Conservation (phyloP, 2,113 vertebrate genomes). For the Serilophus lunatus region DNA sequence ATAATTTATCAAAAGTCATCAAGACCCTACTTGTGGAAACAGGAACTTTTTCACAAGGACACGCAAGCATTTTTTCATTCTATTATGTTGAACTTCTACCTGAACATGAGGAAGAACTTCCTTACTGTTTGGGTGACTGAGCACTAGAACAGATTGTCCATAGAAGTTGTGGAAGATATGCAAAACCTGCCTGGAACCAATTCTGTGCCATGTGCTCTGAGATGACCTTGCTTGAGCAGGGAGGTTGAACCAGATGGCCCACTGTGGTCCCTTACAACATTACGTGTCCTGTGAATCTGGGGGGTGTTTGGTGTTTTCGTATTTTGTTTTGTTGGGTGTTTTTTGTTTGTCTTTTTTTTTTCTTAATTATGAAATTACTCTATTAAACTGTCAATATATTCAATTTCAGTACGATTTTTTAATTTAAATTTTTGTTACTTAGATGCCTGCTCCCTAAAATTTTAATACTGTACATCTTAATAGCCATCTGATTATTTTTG, state of each 20-base stretch:
- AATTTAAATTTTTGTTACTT: background rate
- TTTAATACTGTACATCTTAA: background rate
- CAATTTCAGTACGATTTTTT: background rate
- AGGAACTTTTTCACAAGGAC: background rate
- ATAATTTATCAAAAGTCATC: background rate
- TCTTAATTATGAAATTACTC: background rate
- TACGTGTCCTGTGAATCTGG: background rate
- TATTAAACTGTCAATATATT: background rate
- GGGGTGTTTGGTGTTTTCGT: fast-evolving
- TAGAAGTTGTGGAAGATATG: background rate
- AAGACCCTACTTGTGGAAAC: background rate
- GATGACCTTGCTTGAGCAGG: background rate
- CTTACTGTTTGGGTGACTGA: background rate
- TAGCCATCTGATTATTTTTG: background rate
- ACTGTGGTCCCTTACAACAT: background rate
- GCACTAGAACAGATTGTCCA: too few relatives aligned
- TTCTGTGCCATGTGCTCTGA: background rate
- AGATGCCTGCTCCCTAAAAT: background rate
- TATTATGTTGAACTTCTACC: background rate
- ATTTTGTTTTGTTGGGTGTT: too few relatives aligned
- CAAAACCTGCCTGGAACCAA: background rate
- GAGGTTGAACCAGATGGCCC: background rate
- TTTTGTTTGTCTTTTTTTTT: background rate
- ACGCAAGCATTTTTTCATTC: background rate
- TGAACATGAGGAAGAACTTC: background rate